A percentile compares a stretch with the other conserved stretches of the same genome.
Evolutionary conservation across 2,888 invertebrate genomes (phyloP).

Genomic region (Drosophila rellima): DNA sequence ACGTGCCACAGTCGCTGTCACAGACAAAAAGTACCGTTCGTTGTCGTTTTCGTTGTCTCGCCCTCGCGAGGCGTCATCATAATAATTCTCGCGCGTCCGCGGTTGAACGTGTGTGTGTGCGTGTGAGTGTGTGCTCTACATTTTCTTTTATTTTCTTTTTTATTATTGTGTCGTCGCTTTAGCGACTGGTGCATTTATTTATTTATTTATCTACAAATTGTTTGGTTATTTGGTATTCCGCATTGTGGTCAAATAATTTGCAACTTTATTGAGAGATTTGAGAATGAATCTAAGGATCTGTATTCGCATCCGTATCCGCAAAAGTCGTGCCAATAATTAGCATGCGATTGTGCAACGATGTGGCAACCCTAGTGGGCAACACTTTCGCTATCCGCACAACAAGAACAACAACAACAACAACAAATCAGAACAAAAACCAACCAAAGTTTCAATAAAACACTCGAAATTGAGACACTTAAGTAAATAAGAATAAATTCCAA

Average conservation of each 20-base stretch:
- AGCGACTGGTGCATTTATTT: conserved; percentile 32
- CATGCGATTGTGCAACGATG: conserved; percentile 6
- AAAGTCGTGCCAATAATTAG: conserved; percentile 11
- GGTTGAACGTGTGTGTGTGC: conserved; percentile 1
- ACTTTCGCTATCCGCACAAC: conserved; percentile 2
- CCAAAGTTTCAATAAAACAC: conserved; percentile 9
- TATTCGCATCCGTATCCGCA: conserved; percentile 1
- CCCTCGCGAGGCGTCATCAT: conserved; percentile 28
- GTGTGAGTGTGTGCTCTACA: conserved; percentile 49
- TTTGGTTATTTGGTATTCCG: conserved; percentile 31
- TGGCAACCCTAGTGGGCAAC: conserved; percentile 18
- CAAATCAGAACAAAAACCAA: neutral
- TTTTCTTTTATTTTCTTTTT: conserved; percentile 57
- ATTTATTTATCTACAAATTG: conserved; percentile 13
- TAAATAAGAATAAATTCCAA: neutral
- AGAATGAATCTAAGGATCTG: conserved; percentile 28
- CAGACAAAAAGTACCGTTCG: conserved; percentile 19
- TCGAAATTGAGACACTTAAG: neutral
- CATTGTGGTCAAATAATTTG: conserved; percentile 4
- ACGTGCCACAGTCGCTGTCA: conserved; percentile 51
- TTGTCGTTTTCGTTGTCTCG: conserved; percentile 9
- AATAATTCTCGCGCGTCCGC: conserved; percentile 37
- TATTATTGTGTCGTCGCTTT: conserved; percentile 38
- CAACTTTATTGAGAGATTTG: conserved; percentile 17
- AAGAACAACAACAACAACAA: neutral